A percentile compares a stretch with the other conserved stretches of the same genome.
These are phyloP conservation scores for Xiphophorus maculatus DNA, from an alignment of 2,113 vertebrate species.

Conservation along the genomic window DNA sequence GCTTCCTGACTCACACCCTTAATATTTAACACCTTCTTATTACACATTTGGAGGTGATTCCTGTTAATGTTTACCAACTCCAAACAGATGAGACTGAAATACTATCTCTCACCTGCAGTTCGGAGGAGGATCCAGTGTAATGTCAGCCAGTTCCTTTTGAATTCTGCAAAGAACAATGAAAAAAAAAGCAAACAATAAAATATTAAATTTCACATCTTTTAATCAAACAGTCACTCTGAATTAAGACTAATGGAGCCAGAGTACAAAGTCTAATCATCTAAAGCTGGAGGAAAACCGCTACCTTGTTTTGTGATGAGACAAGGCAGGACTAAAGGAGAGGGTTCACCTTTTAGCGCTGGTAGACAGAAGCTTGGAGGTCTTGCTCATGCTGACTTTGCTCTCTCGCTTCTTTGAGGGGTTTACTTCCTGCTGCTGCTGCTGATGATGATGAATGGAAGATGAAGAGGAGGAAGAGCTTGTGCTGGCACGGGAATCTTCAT, in stretches of 20 bases:
- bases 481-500: conserved; percentile 98
- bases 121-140: conserved; percentile 95
- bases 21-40: too few species aligned
- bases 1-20: too few species aligned
- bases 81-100: too few species aligned
- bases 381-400: conserved; percentile 97
- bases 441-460: conserved; percentile 65
- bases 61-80: too few species aligned
- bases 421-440: conserved; percentile 81
- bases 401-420: conserved; percentile 89
- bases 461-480: conserved; percentile 94
- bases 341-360: conserved; percentile 95
- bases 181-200: neutral
- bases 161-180: conserved; percentile 80
- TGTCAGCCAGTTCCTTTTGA: conserved; percentile 97
- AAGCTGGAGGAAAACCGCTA: too few species aligned
- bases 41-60: too few species aligned
- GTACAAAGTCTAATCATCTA: too few species aligned
- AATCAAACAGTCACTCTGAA: too few species aligned
- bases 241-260: too few species aligned
- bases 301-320: too few species aligned
- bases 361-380: conserved; percentile 96
- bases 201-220: too few species aligned
- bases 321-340: neutral
- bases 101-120: conserved; percentile 89